Conservation (phyloP, 2,888 invertebrate genomes). For the Heliconius cydno region DNA sequence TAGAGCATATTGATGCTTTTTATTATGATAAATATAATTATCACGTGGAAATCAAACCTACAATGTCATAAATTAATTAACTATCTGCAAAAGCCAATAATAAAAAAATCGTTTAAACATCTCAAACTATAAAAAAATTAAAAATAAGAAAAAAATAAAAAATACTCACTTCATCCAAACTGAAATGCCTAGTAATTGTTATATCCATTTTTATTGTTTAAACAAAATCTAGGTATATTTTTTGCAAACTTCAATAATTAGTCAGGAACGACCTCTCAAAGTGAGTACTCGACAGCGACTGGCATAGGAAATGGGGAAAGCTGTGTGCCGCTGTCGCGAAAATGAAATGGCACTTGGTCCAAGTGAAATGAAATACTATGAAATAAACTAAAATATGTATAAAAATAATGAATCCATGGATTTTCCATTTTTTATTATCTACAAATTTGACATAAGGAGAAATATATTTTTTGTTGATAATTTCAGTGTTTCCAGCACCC, state of each 20-base stretch:
- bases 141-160: constrained; percentile 7
- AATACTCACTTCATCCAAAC: constrained; percentile 78
- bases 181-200: constrained; percentile 77
- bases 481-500: no score
- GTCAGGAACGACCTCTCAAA: constrained; percentile 50
- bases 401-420: no score
- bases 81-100: neutral
- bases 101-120: neutral
- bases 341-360: constrained; percentile 54
- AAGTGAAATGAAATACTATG: constrained; percentile 48
- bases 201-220: constrained; percentile 74
- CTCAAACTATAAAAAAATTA: neutral
- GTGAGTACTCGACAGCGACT: constrained; percentile 59
- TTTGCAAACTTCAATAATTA: constrained; percentile 2
- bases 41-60: no score
- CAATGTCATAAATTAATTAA: no score
- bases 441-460: neutral
- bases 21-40: no score
- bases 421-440: neutral
- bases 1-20: no score
- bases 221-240: neutral
- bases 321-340: constrained; percentile 49
- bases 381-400: neutral
- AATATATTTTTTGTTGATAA: neutral
- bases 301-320: constrained; percentile 59